Evolutionary conservation across 1,140 invertebrate genomes (phyloP), one percentile per base, ranked within the genome.

Genomic region (Cydia amplana): DNA sequence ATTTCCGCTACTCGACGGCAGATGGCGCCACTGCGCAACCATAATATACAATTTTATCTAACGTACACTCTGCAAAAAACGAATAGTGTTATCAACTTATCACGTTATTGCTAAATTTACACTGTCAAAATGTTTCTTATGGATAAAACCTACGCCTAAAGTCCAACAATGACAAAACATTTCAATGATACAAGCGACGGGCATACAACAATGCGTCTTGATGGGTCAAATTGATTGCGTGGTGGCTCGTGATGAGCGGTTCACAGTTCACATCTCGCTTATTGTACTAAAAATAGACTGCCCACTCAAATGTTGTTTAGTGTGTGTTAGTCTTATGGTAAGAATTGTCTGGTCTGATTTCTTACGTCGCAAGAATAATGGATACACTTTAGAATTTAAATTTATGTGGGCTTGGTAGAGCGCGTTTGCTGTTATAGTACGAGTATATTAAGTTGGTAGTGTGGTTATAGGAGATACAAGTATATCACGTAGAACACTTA

Each of bases 191-290:
- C 36, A 70, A 40, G 65, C 32, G 65, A 32, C n/a, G 20, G 65
- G 36, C 65, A 74, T 79, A 78, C 78, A 78, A 82, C 81, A 82
- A 82, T 79, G 80, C 79, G 73, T 79, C 65, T 79, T 78, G 79
- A 80, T 82, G 82, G 85, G 86, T 90, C 86, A 90, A 90, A 90
- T 89, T 87, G 87, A 89, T 89, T 88, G 87, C 84, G 86, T 89
- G 79, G 74, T 79, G 77, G 75, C 76, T 79, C 64, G 28, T 78
- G 78, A 80, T 82, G 79, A 80, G 73, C 55, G 75, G 73, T 75
- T 67, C 65, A 78, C 79, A 80, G 51, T 75, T 51, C 23, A 65
- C 20, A 75, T 49, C 82, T 79, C 73, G 80, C 74, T 79, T 78
- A 55, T 60, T 60, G 46, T 74, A 25, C 32, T 83, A 83, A 79